Conservation (phyloP, 35 echinoderm and acorn worm genomes). For the Chiridota heheva region DNA sequence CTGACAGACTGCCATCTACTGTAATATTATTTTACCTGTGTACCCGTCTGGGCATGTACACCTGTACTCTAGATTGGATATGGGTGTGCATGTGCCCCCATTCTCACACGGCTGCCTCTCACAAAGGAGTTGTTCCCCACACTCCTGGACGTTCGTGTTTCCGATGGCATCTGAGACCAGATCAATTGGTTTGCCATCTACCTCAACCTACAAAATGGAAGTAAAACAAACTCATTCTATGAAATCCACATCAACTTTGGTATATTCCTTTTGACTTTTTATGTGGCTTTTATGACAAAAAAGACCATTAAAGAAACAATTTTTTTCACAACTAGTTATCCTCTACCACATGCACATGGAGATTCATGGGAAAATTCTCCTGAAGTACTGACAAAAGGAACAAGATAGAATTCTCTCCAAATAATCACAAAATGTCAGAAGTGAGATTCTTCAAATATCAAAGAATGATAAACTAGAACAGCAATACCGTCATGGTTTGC, state of each 20-base stretch:
- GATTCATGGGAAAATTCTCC: too few relatives aligned
- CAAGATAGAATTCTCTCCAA: neutral
- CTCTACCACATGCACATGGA: neutral
- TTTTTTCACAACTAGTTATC: neutral
- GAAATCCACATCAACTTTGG: neutral
- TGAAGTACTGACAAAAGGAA: neutral
- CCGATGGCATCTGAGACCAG: slow-evolving; percentile 46
- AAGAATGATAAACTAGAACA: too few relatives aligned
- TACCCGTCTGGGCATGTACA: slow-evolving; percentile 69
- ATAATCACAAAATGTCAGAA: too few relatives aligned
- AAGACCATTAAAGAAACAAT: neutral
- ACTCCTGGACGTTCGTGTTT: slow-evolving; percentile 71
- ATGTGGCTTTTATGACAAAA: neutral
- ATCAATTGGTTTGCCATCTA: slow-evolving; percentile 60
- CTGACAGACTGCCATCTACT: neutral
- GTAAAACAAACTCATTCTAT: neutral
- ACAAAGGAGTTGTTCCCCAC: slow-evolving; percentile 57
- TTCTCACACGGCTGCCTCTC: slow-evolving; percentile 71
- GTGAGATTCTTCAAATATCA: too few relatives aligned
- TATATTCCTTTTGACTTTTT: neutral
- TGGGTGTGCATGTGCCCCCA: slow-evolving; percentile 55
- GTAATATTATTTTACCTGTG: slow-evolving; percentile 48
- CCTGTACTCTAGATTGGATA: slow-evolving; percentile 52
- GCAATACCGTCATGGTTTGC: too few relatives aligned
- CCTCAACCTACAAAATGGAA: slow-evolving; percentile 59